phyloP scores from a whole-genome alignment of 1,140 invertebrate species.

The Lepidurus arcticus region DNA sequence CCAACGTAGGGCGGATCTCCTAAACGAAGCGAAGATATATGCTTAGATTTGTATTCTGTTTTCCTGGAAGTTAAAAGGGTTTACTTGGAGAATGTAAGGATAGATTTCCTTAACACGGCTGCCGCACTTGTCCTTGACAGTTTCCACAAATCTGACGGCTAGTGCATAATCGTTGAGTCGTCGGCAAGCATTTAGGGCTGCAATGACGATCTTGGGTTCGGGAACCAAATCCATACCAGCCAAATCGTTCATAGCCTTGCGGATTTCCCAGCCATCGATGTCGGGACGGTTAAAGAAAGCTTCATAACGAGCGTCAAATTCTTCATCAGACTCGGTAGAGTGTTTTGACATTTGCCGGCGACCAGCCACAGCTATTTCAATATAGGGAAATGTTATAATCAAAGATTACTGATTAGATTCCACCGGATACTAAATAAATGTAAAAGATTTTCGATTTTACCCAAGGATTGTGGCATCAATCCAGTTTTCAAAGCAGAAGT shows the following conservation, averaged over 20 bases:
- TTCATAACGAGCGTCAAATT: slow-evolving; percentile 71
- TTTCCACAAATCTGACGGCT: slow-evolving; percentile 85
- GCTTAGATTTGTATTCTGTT: not conserved
- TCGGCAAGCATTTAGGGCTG: slow-evolving; percentile 87
- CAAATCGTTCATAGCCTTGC: slow-evolving; percentile 63
- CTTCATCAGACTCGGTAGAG: slow-evolving; percentile 52
- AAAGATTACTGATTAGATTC: not conserved
- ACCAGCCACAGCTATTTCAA: slow-evolving; percentile 22
- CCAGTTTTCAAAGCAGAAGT: not conserved
- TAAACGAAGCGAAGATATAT: slow-evolving; percentile 46
- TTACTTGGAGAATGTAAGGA: slow-evolving; percentile 70
- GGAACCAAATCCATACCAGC: slow-evolving; percentile 88
- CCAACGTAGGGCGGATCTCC: slow-evolving; percentile 86
- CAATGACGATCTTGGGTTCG: slow-evolving; percentile 86
- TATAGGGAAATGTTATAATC: not conserved
- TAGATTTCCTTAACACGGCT: slow-evolving; percentile 69
- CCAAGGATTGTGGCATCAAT: not conserved
- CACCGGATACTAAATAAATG: not conserved
- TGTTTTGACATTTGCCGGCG: slow-evolving; percentile 34
- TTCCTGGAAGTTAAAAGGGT: not conserved
- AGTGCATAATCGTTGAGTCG: slow-evolving; percentile 90
- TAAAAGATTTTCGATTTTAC: not conserved
- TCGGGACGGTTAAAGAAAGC: slow-evolving; percentile 80
- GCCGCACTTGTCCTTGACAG: slow-evolving; percentile 87
- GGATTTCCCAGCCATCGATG: slow-evolving; percentile 94